phyloP scores from a whole-genome alignment of 2,113 vertebrate species.

The Egretta garzetta region DNA sequence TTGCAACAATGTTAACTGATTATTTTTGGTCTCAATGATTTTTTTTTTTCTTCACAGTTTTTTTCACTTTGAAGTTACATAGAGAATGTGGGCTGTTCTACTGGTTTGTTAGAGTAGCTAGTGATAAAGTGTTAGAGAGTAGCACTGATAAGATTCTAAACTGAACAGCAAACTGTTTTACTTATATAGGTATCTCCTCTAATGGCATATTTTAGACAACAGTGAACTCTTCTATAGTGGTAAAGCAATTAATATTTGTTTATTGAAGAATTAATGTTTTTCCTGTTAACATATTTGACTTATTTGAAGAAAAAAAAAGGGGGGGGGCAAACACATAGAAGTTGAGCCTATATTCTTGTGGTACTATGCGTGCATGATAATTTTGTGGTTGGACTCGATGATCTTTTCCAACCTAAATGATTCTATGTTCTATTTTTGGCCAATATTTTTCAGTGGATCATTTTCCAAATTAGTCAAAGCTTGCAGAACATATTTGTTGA shows the following conservation, averaged over 20 bases:
- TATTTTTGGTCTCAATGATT: accelerated
- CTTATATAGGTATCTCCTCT: neutral
- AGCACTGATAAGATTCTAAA: neutral
- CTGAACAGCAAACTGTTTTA: neutral
- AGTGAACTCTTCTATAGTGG: neutral
- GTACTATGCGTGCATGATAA: neutral
- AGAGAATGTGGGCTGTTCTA: neutral
- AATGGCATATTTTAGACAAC: neutral
- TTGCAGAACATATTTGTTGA: neutral
- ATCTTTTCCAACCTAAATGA: neutral
- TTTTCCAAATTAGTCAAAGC: neutral
- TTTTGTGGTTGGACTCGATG: neutral
- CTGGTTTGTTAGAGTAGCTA: neutral
- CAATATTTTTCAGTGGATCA: neutral
- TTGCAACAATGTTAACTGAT: neutral
- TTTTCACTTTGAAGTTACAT: neutral
- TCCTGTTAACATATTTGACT: neutral
- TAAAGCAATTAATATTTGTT: neutral
- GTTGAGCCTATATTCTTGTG: neutral
- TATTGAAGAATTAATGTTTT: neutral
- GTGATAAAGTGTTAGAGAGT: neutral
- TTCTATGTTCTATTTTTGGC: neutral
- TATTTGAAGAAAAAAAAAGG: neutral
- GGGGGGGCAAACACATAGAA: neutral
- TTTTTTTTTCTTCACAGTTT: too few relatives aligned